Conservation (phyloP, 2,888 invertebrate species). For the Diplazon laetatorius region DNA sequence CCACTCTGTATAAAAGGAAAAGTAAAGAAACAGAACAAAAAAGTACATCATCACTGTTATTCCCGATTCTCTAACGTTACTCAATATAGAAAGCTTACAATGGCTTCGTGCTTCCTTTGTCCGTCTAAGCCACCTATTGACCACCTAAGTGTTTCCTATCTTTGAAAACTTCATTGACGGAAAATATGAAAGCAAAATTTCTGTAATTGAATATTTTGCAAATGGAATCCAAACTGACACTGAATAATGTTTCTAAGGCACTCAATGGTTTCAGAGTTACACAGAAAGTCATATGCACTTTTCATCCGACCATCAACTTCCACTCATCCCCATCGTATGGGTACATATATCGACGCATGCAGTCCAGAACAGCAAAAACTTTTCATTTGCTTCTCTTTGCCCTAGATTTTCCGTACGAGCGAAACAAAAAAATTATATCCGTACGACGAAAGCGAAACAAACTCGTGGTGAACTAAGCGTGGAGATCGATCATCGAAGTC, state of each 20-base stretch:
- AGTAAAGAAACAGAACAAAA: too few species aligned
- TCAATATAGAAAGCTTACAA: too few species aligned
- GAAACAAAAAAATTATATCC: conserved; percentile 13
- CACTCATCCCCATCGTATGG: neutral
- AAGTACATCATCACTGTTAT: too few species aligned
- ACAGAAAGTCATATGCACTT: conserved; percentile 16
- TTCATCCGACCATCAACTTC: conserved; percentile 22
- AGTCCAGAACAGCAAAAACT: neutral
- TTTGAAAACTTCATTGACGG: too few species aligned
- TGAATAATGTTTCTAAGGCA: conserved; percentile 16
- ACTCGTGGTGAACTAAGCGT: conserved; percentile 4
- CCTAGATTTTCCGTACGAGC: neutral
- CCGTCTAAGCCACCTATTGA: too few species aligned
- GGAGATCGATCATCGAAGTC: conserved; percentile 23
- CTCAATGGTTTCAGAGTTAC: conserved; percentile 14
- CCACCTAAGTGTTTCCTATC: too few species aligned
- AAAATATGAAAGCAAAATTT: too few species aligned
- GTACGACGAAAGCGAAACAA: conserved; percentile 21
- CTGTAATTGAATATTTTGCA: too few species aligned
- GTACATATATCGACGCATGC: conserved; percentile 27
- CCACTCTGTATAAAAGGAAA: too few species aligned
- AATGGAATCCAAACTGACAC: neutral
- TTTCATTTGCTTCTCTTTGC: neutral
- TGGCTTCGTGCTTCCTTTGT: too few species aligned
- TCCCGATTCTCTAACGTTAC: too few species aligned